These are phyloP conservation scores for Embidobia sp. DNA, from an alignment of 2,888 invertebrate genomes.

Conservation along the genomic window DNA sequence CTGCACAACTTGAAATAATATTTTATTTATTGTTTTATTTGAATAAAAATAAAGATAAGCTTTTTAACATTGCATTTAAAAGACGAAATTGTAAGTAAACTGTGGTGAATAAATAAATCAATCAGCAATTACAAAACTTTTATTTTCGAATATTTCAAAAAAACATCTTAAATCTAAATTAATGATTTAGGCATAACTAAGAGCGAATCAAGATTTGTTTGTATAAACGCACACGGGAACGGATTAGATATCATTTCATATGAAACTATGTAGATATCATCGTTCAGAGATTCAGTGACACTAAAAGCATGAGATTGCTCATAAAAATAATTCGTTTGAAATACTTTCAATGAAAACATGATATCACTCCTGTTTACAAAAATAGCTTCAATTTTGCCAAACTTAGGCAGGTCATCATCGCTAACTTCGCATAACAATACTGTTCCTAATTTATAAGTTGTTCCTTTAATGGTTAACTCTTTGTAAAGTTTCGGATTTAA, in stretches of 20 bases:
- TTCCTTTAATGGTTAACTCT: not conserved
- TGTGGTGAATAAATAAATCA: no score
- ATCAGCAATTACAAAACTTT: no score
- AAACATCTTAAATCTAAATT: not conserved
- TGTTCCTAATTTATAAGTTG: slow-evolving; percentile 2
- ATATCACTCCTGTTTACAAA: not conserved
- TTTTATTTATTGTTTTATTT: no score
- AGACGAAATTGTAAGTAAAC: no score
- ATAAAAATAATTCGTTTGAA: not conserved
- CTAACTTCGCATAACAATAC: not conserved
- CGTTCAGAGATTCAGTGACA: not conserved
- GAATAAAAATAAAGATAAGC: no score
- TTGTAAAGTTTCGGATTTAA: not conserved
- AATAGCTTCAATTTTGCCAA: slow-evolving; percentile 16
- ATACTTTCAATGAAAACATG: not conserved
- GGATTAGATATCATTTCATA: not conserved
- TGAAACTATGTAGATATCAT: not conserved
- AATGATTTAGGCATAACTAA: not conserved
- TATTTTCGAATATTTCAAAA: no score
- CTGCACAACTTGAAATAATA: no score
- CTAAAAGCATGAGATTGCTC: not conserved
- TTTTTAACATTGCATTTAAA: no score
- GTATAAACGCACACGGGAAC: not conserved
- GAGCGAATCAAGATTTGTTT: not conserved
- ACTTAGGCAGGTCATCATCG: slow-evolving; percentile 9